These are phyloP conservation scores for Limnephilus rhombicus DNA, from an alignment of 2,888 invertebrate genomes.

Conservation along the genomic window DNA sequence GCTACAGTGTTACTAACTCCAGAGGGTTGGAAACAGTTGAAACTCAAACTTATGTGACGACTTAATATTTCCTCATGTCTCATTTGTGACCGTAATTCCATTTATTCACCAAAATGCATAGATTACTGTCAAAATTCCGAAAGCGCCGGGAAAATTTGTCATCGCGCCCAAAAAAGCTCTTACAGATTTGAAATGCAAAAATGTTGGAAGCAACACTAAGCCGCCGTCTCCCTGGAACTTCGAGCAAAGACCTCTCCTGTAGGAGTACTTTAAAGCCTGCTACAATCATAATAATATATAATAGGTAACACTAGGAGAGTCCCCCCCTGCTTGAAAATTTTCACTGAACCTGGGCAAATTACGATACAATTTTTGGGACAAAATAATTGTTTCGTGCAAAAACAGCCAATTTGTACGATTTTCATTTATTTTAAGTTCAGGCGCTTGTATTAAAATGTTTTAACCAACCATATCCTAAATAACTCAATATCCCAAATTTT, in stretches of 20 bases:
- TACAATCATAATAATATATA: neutral
- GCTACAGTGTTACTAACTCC: no score
- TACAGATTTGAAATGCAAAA: neutral
- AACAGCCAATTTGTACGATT: no score
- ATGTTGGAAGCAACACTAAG: constrained; percentile 34
- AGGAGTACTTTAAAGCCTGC: constrained; percentile 45
- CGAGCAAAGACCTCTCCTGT: constrained; percentile 44
- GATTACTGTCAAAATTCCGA: neutral
- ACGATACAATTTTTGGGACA: no score
- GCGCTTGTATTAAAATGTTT: no score
- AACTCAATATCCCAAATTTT: no score
- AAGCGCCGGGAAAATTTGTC: neutral
- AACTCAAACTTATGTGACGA: no score
- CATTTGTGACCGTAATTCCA: neutral
- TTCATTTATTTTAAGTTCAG: no score
- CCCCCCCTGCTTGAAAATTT: no score
- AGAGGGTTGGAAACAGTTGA: no score
- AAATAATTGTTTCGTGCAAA: no score
- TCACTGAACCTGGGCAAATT: no score
- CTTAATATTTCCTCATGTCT: neutral
- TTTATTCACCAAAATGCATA: neutral
- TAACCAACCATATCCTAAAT: no score
- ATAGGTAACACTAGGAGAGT: neutral
- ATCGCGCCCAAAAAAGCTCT: neutral
- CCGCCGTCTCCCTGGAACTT: constrained; percentile 51